phyloP scores from a whole-genome alignment of 2,888 invertebrate species.

The Kuschelorhynchus macadamiae region DNA sequence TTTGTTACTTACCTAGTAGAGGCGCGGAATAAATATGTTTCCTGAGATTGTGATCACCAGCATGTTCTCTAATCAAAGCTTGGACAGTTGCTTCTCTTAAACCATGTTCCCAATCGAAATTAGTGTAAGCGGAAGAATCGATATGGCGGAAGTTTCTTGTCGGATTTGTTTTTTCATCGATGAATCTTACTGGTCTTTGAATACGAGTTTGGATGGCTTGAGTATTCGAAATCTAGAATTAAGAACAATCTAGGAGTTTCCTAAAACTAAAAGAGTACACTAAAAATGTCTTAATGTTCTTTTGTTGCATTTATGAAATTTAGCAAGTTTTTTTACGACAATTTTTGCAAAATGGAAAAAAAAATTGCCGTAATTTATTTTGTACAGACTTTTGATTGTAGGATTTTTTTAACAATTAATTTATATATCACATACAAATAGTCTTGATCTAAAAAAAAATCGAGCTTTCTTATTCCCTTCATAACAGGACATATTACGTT shows the following conservation, averaged over 20 bases:
- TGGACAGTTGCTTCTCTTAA: slow-evolving; percentile 78
- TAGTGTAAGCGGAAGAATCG: slow-evolving; percentile 27
- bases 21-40: slow-evolving; percentile 57
- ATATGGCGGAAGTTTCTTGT: slow-evolving; percentile 32
- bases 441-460: no score
- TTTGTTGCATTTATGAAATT: background rate
- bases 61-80: slow-evolving; percentile 74
- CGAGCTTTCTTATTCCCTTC: no score
- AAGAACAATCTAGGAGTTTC: no score
- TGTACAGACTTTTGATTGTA: no score
- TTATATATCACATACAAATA: no score
- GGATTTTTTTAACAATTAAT: no score
- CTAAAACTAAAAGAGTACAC: no score
- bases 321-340: no score
- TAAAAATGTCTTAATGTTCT: no score
- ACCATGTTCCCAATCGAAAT: slow-evolving; percentile 75
- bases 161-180: slow-evolving; percentile 7
- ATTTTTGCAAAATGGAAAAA: no score
- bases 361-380: no score
- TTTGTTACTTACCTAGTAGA: slow-evolving; percentile 34
- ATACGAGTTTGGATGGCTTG: slow-evolving; percentile 28
- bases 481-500: no score
- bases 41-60: slow-evolving; percentile 69
- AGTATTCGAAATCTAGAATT: slow-evolving; percentile 8
- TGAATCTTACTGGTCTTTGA: slow-evolving; percentile 30